Evolutionary conservation across 2,113 vertebrate species (phyloP).

Genomic region (Aythya baeri): DNA sequence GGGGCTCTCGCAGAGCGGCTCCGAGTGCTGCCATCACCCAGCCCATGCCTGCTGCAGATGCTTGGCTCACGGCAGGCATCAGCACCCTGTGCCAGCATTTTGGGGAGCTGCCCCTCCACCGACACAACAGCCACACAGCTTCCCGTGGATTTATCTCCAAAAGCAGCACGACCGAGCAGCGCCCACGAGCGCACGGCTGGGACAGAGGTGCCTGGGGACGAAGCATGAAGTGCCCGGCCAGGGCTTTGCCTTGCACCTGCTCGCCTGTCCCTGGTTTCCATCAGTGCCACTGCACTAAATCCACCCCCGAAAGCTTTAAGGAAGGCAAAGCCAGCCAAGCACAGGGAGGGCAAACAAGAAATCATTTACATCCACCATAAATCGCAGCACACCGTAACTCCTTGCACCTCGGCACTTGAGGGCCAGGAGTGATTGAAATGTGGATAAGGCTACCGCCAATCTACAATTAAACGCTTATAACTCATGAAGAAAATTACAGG

Average conservation of each 20-base stretch:
- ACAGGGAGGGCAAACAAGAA: constrained; percentile 37
- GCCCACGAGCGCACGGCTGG: fast-evolving
- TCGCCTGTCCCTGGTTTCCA: not conserved
- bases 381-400: constrained; percentile 17
- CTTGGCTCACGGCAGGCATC: not conserved
- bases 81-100: fast-evolving
- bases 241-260: constrained; percentile 32
- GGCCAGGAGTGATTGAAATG: not conserved
- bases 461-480: constrained; percentile 51
- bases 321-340: constrained; percentile 3
- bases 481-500: not conserved
- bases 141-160: fast-evolving
- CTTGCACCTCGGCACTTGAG: constrained; percentile 5
- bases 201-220: not conserved
- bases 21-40: not conserved
- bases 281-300: constrained; percentile 54
- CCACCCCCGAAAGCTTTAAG: not conserved
- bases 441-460: not conserved
- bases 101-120: not conserved
- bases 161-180: not conserved
- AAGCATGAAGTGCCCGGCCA: not conserved
- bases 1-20: not conserved
- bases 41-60: fast-evolving
- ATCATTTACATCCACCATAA: constrained; percentile 33
- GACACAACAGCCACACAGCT: not conserved